Percentiles rank a stretch among this genome's conserved stretches.
These are phyloP conservation scores for Ailurus styani DNA, from an alignment of 2,113 vertebrate species.

Conservation along the genomic window DNA sequence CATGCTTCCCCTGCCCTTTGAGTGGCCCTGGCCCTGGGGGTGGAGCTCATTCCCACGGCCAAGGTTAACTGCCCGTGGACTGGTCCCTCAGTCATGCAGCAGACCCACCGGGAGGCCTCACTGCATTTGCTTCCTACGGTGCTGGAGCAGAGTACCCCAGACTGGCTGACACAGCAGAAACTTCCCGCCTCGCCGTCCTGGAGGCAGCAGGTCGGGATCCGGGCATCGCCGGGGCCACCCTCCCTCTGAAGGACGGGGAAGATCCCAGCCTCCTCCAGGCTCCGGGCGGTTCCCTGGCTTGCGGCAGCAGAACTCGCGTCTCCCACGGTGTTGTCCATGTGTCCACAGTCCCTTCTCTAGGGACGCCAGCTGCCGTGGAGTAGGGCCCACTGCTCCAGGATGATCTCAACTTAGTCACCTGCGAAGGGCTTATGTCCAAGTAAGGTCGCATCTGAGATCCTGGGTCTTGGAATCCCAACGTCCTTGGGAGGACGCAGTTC, in stretches of 20 bases:
- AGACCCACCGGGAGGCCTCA: too few species aligned
- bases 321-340: rapidly evolving
- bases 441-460: neutral
- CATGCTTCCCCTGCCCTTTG: neutral
- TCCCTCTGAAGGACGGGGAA: neutral
- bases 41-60: neutral
- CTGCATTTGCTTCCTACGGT: rapidly evolving
- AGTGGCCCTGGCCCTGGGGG: neutral
- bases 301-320: neutral
- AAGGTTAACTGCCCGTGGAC: too few species aligned
- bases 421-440: neutral
- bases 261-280: rapidly evolving
- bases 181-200: rapidly evolving
- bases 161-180: neutral
- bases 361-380: rapidly evolving
- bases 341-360: too few species aligned
- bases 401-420: neutral
- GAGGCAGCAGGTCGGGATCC: neutral
- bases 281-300: rapidly evolving
- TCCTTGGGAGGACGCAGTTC: neutral
- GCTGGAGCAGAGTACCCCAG: too few species aligned
- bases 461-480: neutral
- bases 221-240: rapidly evolving
- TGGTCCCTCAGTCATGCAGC: neutral
- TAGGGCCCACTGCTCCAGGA: neutral